Conservation (phyloP, 2,888 invertebrate species). For the Euplagia quadripunctaria region DNA sequence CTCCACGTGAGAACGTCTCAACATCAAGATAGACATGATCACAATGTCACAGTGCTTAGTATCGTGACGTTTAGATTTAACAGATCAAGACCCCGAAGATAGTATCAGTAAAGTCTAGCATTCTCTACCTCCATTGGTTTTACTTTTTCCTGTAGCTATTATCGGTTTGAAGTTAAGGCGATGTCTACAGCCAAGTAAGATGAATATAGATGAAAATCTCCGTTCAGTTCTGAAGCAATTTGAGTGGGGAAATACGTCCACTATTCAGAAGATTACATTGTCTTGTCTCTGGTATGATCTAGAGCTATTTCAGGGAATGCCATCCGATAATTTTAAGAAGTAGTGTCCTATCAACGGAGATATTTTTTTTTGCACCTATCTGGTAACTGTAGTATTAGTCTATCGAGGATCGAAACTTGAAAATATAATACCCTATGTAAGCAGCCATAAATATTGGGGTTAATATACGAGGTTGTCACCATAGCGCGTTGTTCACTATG, state of each 20-base stretch:
- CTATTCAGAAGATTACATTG: not conserved
- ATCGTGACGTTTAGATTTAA: not conserved
- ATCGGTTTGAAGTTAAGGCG: not conserved
- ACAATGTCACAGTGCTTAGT: not conserved
- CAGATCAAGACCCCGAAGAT: conserved; percentile 7
- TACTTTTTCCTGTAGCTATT: conserved; percentile 5
- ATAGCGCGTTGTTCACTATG: too few species aligned
- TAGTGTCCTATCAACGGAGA: not conserved
- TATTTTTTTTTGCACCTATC: too few species aligned
- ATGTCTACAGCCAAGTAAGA: not conserved
- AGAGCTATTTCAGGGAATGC: too few species aligned
- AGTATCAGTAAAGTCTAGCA: not conserved
- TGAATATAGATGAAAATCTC: not conserved
- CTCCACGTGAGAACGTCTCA: not conserved
- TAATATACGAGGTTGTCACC: too few species aligned
- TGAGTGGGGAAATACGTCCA: not conserved
- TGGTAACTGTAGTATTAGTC: too few species aligned
- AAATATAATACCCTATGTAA: too few species aligned
- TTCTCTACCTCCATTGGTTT: not conserved
- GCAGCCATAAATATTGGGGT: too few species aligned
- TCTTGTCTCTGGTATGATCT: too few species aligned
- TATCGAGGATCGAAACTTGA: too few species aligned
- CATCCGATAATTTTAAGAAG: not conserved
- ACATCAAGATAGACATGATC: not conserved
- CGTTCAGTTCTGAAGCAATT: not conserved